A percentile compares a stretch with the other conserved stretches of the same genome.
Evolutionary conservation across 1,140 invertebrate genomes (phyloP).

Genomic region (Melanaphis sacchari): DNA sequence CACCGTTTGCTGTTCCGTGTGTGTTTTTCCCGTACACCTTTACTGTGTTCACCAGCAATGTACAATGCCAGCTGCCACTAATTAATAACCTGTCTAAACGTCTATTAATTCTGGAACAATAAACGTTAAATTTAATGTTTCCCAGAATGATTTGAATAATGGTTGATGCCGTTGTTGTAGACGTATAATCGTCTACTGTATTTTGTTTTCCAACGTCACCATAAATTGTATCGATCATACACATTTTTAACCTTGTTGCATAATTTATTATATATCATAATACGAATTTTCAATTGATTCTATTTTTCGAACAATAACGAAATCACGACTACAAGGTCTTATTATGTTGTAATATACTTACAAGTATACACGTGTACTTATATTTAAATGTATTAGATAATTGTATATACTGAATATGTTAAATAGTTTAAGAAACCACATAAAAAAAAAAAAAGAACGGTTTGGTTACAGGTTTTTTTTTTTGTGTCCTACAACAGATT

Average conservation of each 20-base stretch:
- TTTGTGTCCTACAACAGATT: not conserved
- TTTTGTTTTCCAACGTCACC: not conserved
- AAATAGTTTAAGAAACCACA: conserved; percentile 1
- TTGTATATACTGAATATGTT: not conserved
- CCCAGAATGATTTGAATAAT: conserved; percentile 31
- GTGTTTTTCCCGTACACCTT: not conserved
- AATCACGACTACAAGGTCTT: not conserved
- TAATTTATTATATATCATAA: not conserved
- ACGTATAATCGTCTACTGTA: not conserved
- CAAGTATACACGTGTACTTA: not conserved
- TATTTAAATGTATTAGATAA: not conserved
- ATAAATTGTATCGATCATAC: not conserved
- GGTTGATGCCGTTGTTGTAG: not conserved
- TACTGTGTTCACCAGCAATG: not conserved
- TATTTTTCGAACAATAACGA: not conserved
- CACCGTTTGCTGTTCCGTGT: not conserved
- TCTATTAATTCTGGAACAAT: conserved; percentile 41
- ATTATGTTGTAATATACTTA: not conserved
- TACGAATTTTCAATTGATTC: not conserved
- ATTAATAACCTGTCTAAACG: conserved; percentile 47
- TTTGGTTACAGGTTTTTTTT: not conserved
- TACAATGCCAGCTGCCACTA: conserved; percentile 16
- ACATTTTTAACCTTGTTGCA: conserved; percentile 27
- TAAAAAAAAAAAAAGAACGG: not conserved
- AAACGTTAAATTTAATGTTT: conserved; percentile 49